Base-by-base conservation (phyloP, 2,113 vertebrate species). In the Phylloscopus trochilus region DNA sequence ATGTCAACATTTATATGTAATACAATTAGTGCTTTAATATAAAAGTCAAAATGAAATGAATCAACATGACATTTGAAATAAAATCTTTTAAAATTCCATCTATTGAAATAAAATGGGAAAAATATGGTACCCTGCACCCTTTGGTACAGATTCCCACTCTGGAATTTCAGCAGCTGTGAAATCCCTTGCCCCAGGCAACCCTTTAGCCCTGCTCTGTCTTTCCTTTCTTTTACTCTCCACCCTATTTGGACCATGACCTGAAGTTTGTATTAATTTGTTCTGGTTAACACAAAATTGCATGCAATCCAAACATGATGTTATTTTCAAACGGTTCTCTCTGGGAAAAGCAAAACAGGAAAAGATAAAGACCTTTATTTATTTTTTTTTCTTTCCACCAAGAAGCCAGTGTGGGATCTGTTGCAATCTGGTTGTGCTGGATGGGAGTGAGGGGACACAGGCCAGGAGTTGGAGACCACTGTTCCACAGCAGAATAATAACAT, bases 1-100 rank as follows among this genome's bases (percentile, higher is more conserved):
- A 80, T 92, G 72, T 83, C 90, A 95, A 70, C 72, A 55, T 90
- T 90, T 92, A 70, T 83, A 78, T 92, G 76, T 86, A 93, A 81
- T 93, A 88, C 83, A 95, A 95, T 95, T 90, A 92, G 76, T 56
- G 49, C 26, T 95, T 87, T 81, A 93, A 84, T 96, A 87, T 33
- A 81, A 78, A 89, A 92, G 35, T 75, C 52, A 74, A 92, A 90
- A 86, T 56, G 39, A 84, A 78, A 95, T 93, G 12, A 70, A 90
- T 95, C 90, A 87, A 68, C 13, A 7, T 76, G 92, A 82, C 86
- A 79, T 64, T 72, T 68, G 69, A 90, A 96, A 83, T 7, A 30
- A 81, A 93, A 64, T n/a, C 13, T 86, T 90, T 75, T 43, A 31
- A 68, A 49, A 35, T 56, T 41, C 6, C 10, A 49, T 83, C 37